Percentiles rank a stretch among this genome's conserved stretches.
Evolutionary conservation across 2,113 vertebrate genomes (phyloP).

Genomic region (Manacus vitellinus): DNA sequence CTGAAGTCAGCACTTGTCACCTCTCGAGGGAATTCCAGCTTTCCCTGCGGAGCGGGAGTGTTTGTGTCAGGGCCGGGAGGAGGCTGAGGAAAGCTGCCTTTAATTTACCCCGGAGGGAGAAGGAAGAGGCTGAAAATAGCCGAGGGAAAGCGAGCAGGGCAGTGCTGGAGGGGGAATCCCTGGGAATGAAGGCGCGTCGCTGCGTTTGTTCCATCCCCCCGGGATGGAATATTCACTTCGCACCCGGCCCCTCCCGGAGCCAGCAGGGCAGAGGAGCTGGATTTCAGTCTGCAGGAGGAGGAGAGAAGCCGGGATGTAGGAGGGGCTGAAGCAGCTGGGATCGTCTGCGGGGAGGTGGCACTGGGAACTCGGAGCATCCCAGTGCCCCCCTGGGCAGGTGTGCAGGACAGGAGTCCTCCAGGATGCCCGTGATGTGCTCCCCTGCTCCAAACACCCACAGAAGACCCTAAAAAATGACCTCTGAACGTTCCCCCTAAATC

Average conservation of each 20-base stretch:
- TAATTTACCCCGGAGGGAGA: background rate
- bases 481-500: background rate
- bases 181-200: background rate
- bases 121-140: background rate
- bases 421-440: no score
- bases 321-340: background rate
- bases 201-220: no score
- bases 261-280: background rate
- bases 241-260: background rate
- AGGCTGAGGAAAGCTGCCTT: background rate
- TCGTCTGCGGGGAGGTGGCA: no score
- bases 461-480: background rate
- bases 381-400: no score
- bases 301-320: background rate
- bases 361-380: no score
- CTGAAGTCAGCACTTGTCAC: background rate
- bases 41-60: background rate
- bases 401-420: no score
- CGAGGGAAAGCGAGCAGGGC: background rate
- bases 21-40: background rate
- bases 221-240: background rate
- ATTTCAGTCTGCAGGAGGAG: background rate
- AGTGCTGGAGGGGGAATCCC: background rate
- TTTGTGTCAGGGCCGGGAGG: background rate
- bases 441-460: background rate